phyloP scores from a whole-genome alignment of 2,113 vertebrate species.

The Psammodynastes pulverulentus region DNA sequence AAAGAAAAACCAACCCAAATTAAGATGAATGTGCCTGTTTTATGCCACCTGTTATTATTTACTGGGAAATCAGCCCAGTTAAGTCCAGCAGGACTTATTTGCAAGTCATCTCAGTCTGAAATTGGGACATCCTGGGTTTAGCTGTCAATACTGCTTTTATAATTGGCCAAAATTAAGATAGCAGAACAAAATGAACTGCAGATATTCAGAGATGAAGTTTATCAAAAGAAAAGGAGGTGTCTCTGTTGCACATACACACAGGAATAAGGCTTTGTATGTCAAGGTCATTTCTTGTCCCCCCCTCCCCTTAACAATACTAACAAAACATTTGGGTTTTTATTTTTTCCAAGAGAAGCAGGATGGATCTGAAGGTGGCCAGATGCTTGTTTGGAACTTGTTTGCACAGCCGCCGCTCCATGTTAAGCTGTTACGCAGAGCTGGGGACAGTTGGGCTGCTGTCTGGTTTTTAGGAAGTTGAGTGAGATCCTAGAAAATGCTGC shows the following conservation, averaged over 20 bases:
- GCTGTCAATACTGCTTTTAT: background rate
- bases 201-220: background rate
- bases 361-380: background rate
- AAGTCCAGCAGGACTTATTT: background rate
- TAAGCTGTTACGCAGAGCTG: background rate
- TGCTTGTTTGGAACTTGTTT: slow-evolving; percentile 15
- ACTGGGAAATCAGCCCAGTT: background rate
- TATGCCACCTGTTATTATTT: background rate
- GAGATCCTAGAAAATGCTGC: background rate
- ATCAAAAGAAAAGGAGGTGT: background rate
- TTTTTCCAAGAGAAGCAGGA: background rate
- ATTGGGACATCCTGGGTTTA: background rate
- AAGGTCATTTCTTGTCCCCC: background rate
- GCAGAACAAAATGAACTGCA: background rate
- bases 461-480: background rate
- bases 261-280: background rate
- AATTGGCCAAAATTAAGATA: background rate
- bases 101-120: background rate
- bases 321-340: background rate
- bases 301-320: accelerated
- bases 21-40: background rate
- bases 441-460: background rate
- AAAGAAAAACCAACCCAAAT: background rate
- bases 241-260: background rate
- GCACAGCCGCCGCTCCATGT: background rate